Evolutionary conservation across 1,140 invertebrate species (phyloP).

Genomic region (Aradophagus sp.): DNA sequence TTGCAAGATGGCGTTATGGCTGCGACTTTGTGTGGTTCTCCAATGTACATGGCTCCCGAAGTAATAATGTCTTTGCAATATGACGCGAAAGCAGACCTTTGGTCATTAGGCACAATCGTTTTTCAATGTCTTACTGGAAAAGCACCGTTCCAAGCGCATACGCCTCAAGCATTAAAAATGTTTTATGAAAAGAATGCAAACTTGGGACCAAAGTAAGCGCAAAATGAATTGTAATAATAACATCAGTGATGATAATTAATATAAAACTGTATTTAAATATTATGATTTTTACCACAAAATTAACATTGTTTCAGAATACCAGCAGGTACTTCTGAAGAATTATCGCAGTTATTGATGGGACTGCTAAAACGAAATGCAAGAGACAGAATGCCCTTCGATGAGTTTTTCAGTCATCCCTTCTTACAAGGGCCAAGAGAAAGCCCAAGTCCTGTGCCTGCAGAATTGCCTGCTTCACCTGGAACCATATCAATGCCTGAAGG

Average conservation of each 20-base stretch:
- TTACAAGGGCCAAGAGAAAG: constrained; percentile 80
- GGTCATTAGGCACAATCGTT: constrained; percentile 99
- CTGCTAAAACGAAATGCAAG: constrained; percentile 93
- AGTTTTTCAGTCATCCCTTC: constrained; percentile 95
- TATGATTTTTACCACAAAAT: constrained; percentile 2
- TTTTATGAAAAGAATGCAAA: constrained; percentile 99
- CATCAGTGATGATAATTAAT: too few relatives aligned
- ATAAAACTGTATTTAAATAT: too few relatives aligned
- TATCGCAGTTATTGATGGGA: constrained; percentile 90
- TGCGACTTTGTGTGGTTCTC: constrained; percentile 98
- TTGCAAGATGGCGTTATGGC: constrained; percentile 99
- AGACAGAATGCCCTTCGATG: constrained; percentile 96
- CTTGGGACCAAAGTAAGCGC: constrained; percentile 91
- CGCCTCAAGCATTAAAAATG: constrained; percentile 97
- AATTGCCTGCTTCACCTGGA: constrained; percentile 71
- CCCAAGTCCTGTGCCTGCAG: constrained; percentile 65
- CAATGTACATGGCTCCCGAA: constrained; percentile 99
- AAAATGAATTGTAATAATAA: too few relatives aligned
- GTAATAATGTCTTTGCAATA: constrained; percentile 99
- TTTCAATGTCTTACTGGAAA: constrained; percentile 99
- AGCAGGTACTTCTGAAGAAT: constrained; percentile 89
- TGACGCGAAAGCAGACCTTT: constrained; percentile 98
- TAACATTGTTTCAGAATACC: constrained; percentile 85
- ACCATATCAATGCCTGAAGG: constrained; percentile 62
- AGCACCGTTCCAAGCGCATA: constrained; percentile 98